Conservation (phyloP, 2,113 vertebrate species). For the Xenopus laevis region DNA sequence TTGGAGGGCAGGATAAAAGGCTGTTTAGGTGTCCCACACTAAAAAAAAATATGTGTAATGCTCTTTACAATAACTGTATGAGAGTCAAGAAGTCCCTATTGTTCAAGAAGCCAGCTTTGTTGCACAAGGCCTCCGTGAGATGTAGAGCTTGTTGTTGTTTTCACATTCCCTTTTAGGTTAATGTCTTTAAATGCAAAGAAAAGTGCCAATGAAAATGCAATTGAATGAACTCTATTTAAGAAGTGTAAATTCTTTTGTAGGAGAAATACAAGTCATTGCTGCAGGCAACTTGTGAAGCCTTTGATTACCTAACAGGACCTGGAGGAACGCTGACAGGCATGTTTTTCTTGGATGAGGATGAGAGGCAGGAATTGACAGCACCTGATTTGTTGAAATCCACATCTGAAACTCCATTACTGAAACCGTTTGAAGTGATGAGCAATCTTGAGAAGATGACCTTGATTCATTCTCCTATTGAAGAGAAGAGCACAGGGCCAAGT, state of each 20-base stretch:
- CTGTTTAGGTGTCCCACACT: too few species aligned
- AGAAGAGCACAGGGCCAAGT: slow-evolving; percentile 39
- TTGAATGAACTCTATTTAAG: slow-evolving; percentile 44
- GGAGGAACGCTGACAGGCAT: slow-evolving; percentile 55
- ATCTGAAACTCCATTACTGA: slow-evolving; percentile 57
- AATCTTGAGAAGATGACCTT: slow-evolving; percentile 57
- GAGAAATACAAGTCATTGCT: slow-evolving; percentile 42
- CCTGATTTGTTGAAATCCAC: slow-evolving; percentile 58
- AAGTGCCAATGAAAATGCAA: neutral
- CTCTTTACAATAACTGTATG: too few species aligned
- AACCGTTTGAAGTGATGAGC: slow-evolving; percentile 62
- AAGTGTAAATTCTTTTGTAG: slow-evolving; percentile 46
- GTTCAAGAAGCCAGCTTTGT: too few species aligned
- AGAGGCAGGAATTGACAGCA: slow-evolving; percentile 56
- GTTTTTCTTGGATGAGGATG: slow-evolving; percentile 56
- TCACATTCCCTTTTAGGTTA: neutral
- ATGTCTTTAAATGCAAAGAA: neutral
- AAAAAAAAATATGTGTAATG: too few species aligned
- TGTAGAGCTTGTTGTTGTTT: neutral
- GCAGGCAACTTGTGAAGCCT: slow-evolving; percentile 55
- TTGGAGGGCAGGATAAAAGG: too few species aligned
- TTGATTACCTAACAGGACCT: slow-evolving; percentile 69
- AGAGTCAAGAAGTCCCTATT: too few species aligned
- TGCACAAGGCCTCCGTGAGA: too few species aligned
- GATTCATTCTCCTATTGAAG: slow-evolving; percentile 51